Conservation (phyloP, 1,140 invertebrate genomes). For the Papilio polyxenes region DNA sequence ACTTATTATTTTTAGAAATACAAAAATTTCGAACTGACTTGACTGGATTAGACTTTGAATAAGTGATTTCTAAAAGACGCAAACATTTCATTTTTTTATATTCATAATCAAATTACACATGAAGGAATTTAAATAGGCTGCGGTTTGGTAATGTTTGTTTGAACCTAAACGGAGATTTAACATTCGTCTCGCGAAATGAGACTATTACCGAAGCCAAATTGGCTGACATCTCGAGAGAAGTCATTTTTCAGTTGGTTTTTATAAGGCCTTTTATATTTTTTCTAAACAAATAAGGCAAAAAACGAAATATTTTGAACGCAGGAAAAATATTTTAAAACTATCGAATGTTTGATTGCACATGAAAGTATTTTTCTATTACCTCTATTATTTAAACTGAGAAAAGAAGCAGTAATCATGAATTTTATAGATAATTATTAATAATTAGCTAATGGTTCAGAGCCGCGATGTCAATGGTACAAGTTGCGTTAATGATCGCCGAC, state of each 20-base stretch:
- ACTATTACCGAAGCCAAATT: constrained; percentile 27
- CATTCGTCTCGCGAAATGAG: constrained; percentile 17
- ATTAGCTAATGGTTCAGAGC: too few species aligned
- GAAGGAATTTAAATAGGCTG: constrained; percentile 13
- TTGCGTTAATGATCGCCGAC: too few species aligned
- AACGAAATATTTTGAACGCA: too few species aligned
- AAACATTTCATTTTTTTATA: not conserved
- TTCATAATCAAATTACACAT: not conserved
- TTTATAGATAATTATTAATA: too few species aligned
- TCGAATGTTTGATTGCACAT: too few species aligned
- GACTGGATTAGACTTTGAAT: not conserved
- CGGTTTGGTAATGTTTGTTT: not conserved
- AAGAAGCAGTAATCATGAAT: too few species aligned
- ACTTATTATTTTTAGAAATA: not conserved
- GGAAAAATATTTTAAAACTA: too few species aligned
- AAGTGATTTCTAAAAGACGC: not conserved
- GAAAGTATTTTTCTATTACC: too few species aligned
- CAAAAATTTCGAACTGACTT: not conserved
- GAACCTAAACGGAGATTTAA: constrained; percentile 7
- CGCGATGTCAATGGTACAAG: too few species aligned
- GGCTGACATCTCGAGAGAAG: constrained; percentile 17
- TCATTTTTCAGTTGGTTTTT: constrained; percentile 7
- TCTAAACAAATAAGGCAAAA: not conserved
- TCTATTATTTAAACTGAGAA: too few species aligned
- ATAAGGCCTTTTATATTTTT: not conserved